phyloP scores from a whole-genome alignment of 1,140 invertebrate genomes.

The Leptopilina boulardi region DNA sequence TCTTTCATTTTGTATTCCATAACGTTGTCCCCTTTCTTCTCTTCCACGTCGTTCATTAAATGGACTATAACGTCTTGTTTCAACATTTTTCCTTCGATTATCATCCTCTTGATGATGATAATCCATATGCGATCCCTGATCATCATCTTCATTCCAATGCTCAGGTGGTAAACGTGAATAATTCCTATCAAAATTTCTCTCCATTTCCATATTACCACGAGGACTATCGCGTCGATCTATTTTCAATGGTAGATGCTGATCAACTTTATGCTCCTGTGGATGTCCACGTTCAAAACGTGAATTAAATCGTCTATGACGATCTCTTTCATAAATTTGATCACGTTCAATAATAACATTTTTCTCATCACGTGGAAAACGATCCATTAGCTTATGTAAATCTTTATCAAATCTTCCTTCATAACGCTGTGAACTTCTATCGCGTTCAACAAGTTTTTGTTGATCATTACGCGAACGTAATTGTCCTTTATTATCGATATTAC shows the following conservation, averaged over 20 bases:
- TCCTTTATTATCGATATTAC: slow-evolving; percentile 58
- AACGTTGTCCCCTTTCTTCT: slow-evolving; percentile 66
- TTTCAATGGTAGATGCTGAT: slow-evolving; percentile 59
- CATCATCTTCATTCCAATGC: slow-evolving; percentile 71
- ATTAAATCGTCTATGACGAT: slow-evolving; percentile 67
- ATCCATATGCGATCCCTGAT: slow-evolving; percentile 61
- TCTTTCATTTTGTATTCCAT: slow-evolving; percentile 63
- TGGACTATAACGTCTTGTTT: slow-evolving; percentile 68
- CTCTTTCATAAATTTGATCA: slow-evolving; percentile 65
- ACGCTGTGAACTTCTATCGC: slow-evolving; percentile 63
- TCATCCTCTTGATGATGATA: slow-evolving; percentile 70
- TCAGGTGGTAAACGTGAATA: slow-evolving; percentile 65
- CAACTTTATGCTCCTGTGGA: slow-evolving; percentile 63
- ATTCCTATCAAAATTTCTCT: slow-evolving; percentile 68
- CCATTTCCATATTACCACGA: slow-evolving; percentile 61
- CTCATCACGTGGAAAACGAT: slow-evolving; percentile 66
- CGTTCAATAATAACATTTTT: slow-evolving; percentile 56
- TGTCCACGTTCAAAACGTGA: slow-evolving; percentile 62
- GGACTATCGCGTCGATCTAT: slow-evolving; percentile 67
- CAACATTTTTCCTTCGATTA: slow-evolving; percentile 64
- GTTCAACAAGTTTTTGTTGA: slow-evolving; percentile 61
- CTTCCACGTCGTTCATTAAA: slow-evolving; percentile 68
- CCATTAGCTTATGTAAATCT: slow-evolving; percentile 60
- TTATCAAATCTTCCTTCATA: slow-evolving; percentile 68
- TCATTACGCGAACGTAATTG: slow-evolving; percentile 62